Evolutionary conservation across 2,113 vertebrate species (phyloP).

Genomic region (Sander vitreus): DNA sequence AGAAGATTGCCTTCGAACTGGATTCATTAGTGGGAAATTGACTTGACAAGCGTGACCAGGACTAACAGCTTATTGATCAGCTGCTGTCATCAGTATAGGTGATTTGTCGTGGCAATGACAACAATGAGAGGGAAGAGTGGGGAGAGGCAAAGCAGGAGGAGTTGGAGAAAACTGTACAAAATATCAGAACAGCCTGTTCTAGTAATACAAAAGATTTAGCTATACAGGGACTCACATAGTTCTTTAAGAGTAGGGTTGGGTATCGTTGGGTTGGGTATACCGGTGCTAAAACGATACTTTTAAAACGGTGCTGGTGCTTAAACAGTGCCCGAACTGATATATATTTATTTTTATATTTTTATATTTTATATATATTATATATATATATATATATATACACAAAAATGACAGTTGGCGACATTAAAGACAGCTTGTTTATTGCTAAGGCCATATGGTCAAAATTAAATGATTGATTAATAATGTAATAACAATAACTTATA

Average conservation of each 20-base stretch:
- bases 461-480: too few relatives aligned
- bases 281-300: too few relatives aligned
- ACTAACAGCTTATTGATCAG: slow-evolving; percentile 66
- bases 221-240: not conserved
- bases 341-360: too few relatives aligned
- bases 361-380: too few relatives aligned
- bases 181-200: not conserved
- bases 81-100: slow-evolving; percentile 69
- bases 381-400: too few relatives aligned
- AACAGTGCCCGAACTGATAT: too few relatives aligned
- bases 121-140: not conserved
- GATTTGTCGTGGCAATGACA: slow-evolving; percentile 58
- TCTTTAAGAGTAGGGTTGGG: not conserved
- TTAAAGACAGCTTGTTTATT: too few relatives aligned
- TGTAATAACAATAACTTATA: too few relatives aligned
- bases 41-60: slow-evolving; percentile 62
- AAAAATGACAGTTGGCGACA: too few relatives aligned
- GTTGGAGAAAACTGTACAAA: not conserved
- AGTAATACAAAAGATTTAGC: not conserved
- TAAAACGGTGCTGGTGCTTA: too few relatives aligned
- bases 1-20: slow-evolving; percentile 33
- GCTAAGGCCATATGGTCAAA: too few relatives aligned
- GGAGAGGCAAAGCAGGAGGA: not conserved
- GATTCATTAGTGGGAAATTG: slow-evolving; percentile 74
- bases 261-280: too few relatives aligned